Base-by-base conservation (phyloP, 2,113 vertebrate genomes). In the Nycticorax nycticorax region DNA sequence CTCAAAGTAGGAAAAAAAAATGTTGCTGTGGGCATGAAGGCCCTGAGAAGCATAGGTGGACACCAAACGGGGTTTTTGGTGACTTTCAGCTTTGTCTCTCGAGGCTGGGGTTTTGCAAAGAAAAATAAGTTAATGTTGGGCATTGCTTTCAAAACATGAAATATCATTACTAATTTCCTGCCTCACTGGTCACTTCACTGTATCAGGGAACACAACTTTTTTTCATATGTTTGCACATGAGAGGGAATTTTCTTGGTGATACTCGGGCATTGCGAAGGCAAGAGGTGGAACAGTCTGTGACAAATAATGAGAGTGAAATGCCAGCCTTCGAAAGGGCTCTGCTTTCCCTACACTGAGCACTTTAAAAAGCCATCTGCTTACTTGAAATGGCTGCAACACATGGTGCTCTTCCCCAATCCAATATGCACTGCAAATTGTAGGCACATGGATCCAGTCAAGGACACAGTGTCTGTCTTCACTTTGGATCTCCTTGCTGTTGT, bases 401-500 rank as follows among this genome's bases (percentile, higher is more conserved):
- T 96, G 93, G 94, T 80, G 91, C 89, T 96, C 91, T 97, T 92
- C 94, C 66, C 74, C 89, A 83, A 0, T 91, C 84, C 96, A 95
- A 93, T 96, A 96, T 97, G 94, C 92, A 91, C 94, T 95, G 94
- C 74, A 96, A 94, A 23, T 69, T 81, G 66, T 79, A 14, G 97
- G 95, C 92, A 82, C 88, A 92, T 88, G 85, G 96, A 95, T 78
- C 92, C 55, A 53, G 77, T 95, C 96, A 97, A 97, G 97, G 98
- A 97, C 97, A 95, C 71, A 48, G 56, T 81, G 85, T 95, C 82
- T 93, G 88, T 88, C 96, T 97, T 95, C 95, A 92, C 97, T 97
- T 96, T 93, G 93, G 84, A 94, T 97, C 94, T 96, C 97, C 96
- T 97, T 97, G 97, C 89, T 94, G 69, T 93, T 96, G 95, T 97